A percentile compares a stretch with the other conserved stretches of the same genome.
Conservation (phyloP, 2,888 invertebrate genomes). For the Argyra leucocephala region DNA sequence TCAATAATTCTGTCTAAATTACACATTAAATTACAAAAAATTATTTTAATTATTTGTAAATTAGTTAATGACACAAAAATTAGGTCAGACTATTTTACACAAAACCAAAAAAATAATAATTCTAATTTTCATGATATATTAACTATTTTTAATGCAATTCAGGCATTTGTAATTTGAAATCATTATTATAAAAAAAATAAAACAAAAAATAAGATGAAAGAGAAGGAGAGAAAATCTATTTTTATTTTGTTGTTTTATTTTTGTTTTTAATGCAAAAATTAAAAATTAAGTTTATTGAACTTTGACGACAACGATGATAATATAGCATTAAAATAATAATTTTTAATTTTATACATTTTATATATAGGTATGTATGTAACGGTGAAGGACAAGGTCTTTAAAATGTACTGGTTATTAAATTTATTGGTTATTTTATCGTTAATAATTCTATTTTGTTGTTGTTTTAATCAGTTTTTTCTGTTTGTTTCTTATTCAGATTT, state of each 20-base stretch:
- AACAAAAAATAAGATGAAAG: not conserved
- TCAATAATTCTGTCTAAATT: too few species aligned
- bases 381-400: not conserved
- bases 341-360: too few species aligned
- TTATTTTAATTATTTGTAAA: not conserved
- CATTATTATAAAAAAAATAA: not conserved
- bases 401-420: not conserved
- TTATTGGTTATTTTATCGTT: not conserved
- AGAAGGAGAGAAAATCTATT: not conserved
- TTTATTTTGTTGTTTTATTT: not conserved
- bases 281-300: not conserved
- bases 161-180: not conserved
- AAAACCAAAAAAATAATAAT: too few species aligned
- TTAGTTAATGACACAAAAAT: slow-evolving; percentile 2
- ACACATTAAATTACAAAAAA: too few species aligned
- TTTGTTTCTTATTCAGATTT: not conserved
- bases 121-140: too few species aligned
- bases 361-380: not conserved
- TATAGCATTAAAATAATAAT: too few species aligned
- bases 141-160: too few species aligned
- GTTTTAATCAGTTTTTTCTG: not conserved
- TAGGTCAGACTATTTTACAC: not conserved
- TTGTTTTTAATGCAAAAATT: not conserved
- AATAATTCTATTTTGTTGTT: not conserved
- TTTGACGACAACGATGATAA: not conserved